A percentile compares a stretch with the other conserved stretches of the same genome.
These are phyloP conservation scores for Scolanthus callimorphus DNA, from an alignment of 92 coral and sea anemone genomes.

Conservation along the genomic window DNA sequence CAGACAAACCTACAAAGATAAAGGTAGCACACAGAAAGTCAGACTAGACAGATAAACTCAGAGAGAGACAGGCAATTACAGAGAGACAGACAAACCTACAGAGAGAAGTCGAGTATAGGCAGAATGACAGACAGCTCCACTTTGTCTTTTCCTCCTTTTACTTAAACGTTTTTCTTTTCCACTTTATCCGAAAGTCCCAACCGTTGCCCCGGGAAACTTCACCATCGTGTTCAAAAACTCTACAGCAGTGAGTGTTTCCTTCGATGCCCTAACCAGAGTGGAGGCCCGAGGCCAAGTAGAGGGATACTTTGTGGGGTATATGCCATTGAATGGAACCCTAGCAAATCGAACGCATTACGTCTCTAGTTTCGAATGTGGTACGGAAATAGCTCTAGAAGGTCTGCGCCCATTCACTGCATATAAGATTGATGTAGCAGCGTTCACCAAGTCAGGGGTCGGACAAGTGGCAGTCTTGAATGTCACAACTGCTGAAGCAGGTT, in stretches of 20 bases:
- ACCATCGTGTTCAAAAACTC: conserved; percentile 22
- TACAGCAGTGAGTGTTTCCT: conserved; percentile 33
- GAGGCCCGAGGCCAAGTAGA: conserved; percentile 24
- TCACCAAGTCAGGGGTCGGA: conserved; percentile 7
- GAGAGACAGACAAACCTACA: too few relatives aligned
- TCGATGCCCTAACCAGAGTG: conserved; percentile 41
- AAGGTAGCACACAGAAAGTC: too few relatives aligned
- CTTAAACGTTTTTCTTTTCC: background rate
- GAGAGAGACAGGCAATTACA: too few relatives aligned
- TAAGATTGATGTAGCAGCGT: conserved; percentile 10
- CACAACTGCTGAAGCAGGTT: conserved; percentile 7
- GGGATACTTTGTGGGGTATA: conserved; percentile 19
- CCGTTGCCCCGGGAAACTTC: conserved; percentile 34
- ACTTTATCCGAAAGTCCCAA: conserved; percentile 34
- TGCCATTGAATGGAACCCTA: background rate
- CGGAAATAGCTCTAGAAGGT: background rate
- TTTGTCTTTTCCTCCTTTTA: too few relatives aligned
- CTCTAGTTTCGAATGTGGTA: background rate
- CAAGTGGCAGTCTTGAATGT: background rate
- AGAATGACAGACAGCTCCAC: too few relatives aligned
- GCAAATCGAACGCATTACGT: background rate
- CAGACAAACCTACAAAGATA: too few relatives aligned
- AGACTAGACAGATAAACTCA: too few relatives aligned
- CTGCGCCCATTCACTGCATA: conserved; percentile 20
- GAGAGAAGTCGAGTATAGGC: too few relatives aligned